These are phyloP conservation scores for Balaeniceps rex DNA, from an alignment of 2,113 vertebrate species.

Conservation along the genomic window DNA sequence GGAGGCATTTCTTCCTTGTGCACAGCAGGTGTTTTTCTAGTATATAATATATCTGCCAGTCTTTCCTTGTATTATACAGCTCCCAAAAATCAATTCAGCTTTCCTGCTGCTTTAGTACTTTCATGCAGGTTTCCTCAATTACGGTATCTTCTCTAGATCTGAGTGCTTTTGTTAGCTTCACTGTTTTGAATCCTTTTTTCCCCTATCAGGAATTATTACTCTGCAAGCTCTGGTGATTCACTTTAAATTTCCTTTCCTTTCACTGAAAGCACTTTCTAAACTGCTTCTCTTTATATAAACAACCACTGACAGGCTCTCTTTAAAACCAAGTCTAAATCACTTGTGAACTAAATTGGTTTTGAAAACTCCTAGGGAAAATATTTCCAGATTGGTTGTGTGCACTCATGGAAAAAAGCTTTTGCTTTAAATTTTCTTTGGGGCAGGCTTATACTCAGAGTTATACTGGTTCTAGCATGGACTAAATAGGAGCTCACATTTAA, in stretches of 20 bases:
- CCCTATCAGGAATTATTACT: slow-evolving; percentile 29
- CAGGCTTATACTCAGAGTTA: not conserved
- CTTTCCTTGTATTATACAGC: slow-evolving; percentile 38
- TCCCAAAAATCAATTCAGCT: slow-evolving; percentile 42
- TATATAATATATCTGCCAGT: slow-evolving; percentile 43
- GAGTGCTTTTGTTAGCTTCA: slow-evolving; percentile 57
- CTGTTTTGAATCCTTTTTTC: slow-evolving; percentile 35
- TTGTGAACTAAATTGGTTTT: not conserved
- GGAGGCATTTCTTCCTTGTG: slow-evolving; percentile 29
- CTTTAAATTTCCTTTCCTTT: slow-evolving; percentile 49
- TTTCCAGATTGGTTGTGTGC: not conserved
- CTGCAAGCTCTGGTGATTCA: slow-evolving; percentile 42
- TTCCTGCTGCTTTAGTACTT: slow-evolving; percentile 52
- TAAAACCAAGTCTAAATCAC: not conserved
- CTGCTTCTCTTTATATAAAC: slow-evolving; percentile 51
- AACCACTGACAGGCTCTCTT: not conserved
- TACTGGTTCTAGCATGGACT: not conserved
- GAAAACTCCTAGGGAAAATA: not conserved
- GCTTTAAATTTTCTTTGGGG: not conserved
- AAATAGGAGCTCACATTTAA: not conserved
- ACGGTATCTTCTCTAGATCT: slow-evolving; percentile 12
- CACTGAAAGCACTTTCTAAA: slow-evolving; percentile 50
- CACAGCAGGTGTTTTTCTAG: slow-evolving; percentile 2
- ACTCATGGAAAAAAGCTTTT: not conserved
- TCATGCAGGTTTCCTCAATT: slow-evolving; percentile 45